Conservation (phyloP, 2,888 invertebrate genomes). For the Orthosia cruda region DNA sequence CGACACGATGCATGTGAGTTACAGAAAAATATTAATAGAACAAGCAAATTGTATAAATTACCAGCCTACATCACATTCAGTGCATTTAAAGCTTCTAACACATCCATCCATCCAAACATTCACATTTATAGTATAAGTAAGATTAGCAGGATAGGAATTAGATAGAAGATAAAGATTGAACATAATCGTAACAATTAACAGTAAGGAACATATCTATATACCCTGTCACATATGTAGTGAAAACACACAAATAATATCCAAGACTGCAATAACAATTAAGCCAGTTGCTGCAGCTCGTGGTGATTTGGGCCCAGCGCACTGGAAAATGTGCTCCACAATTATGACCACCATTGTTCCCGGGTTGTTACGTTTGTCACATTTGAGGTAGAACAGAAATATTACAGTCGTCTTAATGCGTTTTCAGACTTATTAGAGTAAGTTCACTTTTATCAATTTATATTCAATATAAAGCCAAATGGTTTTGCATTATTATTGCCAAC, state of each 20-base stretch:
- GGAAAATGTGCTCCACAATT: constrained; percentile 84
- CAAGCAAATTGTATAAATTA: no score
- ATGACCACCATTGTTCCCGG: constrained; percentile 80
- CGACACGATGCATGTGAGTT: no score
- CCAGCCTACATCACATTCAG: no score
- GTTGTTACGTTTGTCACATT: constrained; percentile 51
- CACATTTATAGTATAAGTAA: neutral
- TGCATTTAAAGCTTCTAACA: no score
- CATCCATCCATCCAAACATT: no score
- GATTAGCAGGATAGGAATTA: no score
- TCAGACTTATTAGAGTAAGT: no score
- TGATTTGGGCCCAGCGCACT: constrained; percentile 79
- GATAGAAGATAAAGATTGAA: neutral
- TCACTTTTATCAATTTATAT: no score
- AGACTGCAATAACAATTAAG: constrained; percentile 77
- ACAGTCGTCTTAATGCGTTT: neutral
- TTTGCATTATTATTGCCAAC: no score
- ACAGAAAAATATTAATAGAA: no score
- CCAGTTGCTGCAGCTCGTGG: constrained; percentile 70
- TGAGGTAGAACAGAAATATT: constrained; percentile 43
- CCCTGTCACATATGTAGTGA: constrained; percentile 7
- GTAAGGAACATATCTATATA: constrained; percentile 12
- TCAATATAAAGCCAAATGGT: no score
- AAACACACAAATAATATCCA: constrained; percentile 41
- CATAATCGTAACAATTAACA: neutral